Evolutionary conservation across 2,113 vertebrate species (phyloP).

Genomic region (Ginglymostoma cirratum): DNA sequence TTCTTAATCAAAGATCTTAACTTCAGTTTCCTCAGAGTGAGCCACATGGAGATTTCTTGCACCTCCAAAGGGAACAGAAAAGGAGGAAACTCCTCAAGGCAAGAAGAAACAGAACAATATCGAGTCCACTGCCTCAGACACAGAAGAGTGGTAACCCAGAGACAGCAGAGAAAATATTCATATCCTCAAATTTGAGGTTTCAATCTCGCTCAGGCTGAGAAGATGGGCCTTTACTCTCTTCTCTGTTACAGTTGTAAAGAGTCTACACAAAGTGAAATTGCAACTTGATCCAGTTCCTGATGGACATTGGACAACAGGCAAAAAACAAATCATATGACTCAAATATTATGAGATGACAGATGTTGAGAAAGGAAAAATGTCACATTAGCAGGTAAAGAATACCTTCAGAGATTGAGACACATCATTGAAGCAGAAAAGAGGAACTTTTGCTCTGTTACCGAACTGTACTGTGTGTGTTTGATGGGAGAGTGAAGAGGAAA

Average conservation of each 20-base stretch:
- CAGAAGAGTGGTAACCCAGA: not conserved
- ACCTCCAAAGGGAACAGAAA: not conserved
- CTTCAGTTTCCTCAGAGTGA: not conserved
- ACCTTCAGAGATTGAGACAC: not conserved
- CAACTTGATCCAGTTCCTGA: not conserved
- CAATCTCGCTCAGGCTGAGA: not conserved
- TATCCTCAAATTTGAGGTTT: not conserved
- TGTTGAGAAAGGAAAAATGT: not conserved
- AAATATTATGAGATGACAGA: not conserved
- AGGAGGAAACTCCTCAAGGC: not conserved
- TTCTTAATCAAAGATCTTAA: not conserved
- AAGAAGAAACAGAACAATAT: not conserved
- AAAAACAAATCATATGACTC: not conserved
- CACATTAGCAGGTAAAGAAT: not conserved
- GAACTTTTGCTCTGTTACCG: not conserved
- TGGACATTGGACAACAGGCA: not conserved
- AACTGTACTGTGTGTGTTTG: not conserved
- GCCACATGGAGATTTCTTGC: not conserved
- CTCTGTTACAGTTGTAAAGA: not conserved
- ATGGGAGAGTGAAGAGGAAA: not conserved
- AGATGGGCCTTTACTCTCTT: not conserved
- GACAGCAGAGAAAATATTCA: not conserved
- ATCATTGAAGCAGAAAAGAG: not conserved
- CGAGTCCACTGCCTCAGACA: not conserved
- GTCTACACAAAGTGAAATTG: not conserved